Evolutionary conservation across 2,797 vertebrate genomes (phyloP).

Genomic region (Micromesistius poutassou): DNA sequence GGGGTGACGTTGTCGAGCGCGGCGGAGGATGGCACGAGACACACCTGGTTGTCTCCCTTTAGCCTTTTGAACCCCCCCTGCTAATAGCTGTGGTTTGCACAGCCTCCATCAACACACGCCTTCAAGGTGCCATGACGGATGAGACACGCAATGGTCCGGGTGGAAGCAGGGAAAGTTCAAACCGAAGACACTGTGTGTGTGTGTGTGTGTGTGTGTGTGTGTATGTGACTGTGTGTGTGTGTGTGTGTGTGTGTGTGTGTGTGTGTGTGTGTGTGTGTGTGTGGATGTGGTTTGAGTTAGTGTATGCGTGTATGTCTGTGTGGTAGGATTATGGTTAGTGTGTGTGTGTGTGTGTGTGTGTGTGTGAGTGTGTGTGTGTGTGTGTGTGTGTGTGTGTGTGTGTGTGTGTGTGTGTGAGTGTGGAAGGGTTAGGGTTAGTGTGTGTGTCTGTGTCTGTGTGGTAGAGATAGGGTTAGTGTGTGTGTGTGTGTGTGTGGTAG

Average conservation of each 20-base stretch:
- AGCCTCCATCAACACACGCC: background rate
- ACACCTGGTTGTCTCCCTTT: slow-evolving; percentile 45
- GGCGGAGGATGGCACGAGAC: slow-evolving; percentile 26
- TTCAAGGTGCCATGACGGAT: background rate
- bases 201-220: background rate
- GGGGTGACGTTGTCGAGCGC: background rate
- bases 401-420: background rate
- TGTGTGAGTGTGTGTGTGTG: too few species aligned
- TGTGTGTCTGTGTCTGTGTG: background rate
- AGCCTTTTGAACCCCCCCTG: slow-evolving; percentile 42
- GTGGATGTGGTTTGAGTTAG: background rate
- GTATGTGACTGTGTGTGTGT: background rate
- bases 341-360: background rate
- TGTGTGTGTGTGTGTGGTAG: background rate
- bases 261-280: background rate
- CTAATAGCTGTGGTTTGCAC: slow-evolving; percentile 46
- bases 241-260: background rate
- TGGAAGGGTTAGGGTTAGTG: background rate
- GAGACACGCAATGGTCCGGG: background rate
- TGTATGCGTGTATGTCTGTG: background rate
- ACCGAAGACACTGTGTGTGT: background rate
- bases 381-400: too few species aligned
- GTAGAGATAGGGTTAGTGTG: background rate
- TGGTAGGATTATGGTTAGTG: background rate
- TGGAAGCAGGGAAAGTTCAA: background rate